Evolutionary conservation across 2,113 vertebrate genomes (phyloP).

Genomic region (Ptilonorhynchus violaceus): DNA sequence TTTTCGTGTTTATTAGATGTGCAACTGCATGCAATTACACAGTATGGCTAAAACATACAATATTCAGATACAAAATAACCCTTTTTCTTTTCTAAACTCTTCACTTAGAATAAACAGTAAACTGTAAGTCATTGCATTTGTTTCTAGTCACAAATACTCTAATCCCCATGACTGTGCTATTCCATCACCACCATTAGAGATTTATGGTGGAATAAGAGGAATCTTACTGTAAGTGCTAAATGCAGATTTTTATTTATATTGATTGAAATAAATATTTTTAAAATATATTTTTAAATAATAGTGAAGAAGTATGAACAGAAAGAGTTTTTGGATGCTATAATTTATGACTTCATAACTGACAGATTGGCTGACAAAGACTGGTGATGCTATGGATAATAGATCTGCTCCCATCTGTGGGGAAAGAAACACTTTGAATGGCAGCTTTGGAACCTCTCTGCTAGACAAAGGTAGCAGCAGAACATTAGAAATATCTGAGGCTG

Average conservation of each 20-base stretch:
- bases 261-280: constrained; percentile 10
- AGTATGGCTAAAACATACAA: constrained; percentile 19
- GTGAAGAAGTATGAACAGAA: background rate
- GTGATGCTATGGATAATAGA: constrained; percentile 54
- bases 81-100: constrained; percentile 49
- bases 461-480: constrained; percentile 55
- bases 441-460: constrained; percentile 47
- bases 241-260: constrained; percentile 22
- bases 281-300: constrained; percentile 14
- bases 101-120: constrained; percentile 55
- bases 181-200: background rate
- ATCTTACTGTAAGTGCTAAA: constrained; percentile 19
- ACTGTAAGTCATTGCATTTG: constrained; percentile 33
- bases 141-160: constrained; percentile 56
- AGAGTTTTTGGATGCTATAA: constrained; percentile 40
- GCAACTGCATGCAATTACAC: constrained; percentile 54
- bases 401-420: constrained; percentile 48
- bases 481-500: constrained; percentile 35
- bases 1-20: constrained; percentile 48
- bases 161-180: constrained; percentile 45
- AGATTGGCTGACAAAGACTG: constrained; percentile 59
- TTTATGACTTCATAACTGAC: constrained; percentile 61
- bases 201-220: constrained; percentile 37
- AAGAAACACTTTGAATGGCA: constrained; percentile 53
- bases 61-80: constrained; percentile 59